Base-by-base conservation (phyloP, 2,797 vertebrate species). In the Limnodromus scolopaceus region DNA sequence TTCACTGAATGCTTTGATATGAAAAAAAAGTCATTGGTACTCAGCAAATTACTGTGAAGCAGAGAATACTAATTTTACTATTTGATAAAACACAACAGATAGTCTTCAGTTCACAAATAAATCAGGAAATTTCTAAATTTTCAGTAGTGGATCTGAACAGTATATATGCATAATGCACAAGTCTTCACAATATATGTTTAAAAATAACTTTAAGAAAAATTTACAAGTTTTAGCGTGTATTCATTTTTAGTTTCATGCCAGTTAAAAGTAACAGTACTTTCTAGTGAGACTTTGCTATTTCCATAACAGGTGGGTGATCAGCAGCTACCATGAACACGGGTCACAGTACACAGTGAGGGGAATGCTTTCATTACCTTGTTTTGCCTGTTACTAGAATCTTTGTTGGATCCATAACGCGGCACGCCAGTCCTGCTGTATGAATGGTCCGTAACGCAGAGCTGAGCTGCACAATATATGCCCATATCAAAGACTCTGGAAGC, bases 351-450 rank as follows among this genome's bases (percentile, higher is more conserved):
- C 32, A 46, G 43, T 1, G 16, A 76, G 38, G 53, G 4, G 15
- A 75, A 38, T 0, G 1, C 19, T 77, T 80, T 27, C 16, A 43
- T 61, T 98, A 99, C 99, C 99, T 99, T 79, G 99, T 99, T 98
- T 99, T 99, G 96, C 99, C 99, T 51, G 99, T 99, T 96, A 99
- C 99, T 90, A 99, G 98, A 98, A 99, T 99, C 98, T 99, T 99
- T 77, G 99, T 99, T 97, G 99, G 99, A 97, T 99, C 99, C 99
- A 99, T 99, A 88, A 99, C 99, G 63, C 99, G 98, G 97, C 99
- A 99, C 2, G 99, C 99, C 92, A 99, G 98, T 71, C 99, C 99
- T 18, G 99, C 99, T 8, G 99, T 99, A 96, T 99, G 99, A 97
- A 99, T 99, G 96, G 99, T 99, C 58, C 99, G 98, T 89, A 99